phyloP scores from a whole-genome alignment of 2,113 vertebrate genomes.

The Chunga burmeisteri region DNA sequence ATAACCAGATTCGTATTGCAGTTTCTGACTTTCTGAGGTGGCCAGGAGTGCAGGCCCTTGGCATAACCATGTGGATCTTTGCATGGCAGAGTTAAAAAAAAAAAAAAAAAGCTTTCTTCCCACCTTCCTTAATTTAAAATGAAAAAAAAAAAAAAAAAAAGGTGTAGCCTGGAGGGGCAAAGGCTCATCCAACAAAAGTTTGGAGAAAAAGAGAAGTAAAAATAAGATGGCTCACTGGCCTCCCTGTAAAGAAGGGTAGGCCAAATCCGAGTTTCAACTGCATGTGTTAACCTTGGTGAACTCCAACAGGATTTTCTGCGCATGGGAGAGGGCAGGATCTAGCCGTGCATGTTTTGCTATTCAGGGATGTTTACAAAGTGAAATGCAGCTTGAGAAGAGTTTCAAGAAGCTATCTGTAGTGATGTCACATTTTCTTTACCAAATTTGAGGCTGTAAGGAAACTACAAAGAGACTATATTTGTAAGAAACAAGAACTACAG shows the following conservation, averaged over 20 bases:
- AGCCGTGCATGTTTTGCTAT: neutral
- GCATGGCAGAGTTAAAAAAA: neutral
- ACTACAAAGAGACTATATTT: neutral
- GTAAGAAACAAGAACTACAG: neutral
- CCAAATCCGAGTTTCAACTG: neutral
- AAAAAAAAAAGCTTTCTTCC: neutral
- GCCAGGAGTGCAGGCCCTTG: neutral
- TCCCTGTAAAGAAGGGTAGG: neutral
- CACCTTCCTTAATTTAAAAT: neutral
- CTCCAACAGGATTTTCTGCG: neutral
- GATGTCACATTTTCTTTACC: neutral
- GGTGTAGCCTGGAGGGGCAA: accelerated
- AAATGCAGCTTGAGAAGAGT: neutral
- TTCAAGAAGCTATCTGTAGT: neutral
- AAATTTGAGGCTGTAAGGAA: neutral
- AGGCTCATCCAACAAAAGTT: neutral
- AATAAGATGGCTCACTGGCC: neutral
- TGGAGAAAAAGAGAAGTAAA: neutral
- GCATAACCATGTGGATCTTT: neutral
- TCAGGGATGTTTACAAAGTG: neutral
- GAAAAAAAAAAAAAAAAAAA: neutral
- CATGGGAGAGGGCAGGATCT: neutral
- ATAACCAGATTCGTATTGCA: neutral
- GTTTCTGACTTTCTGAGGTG: neutral
- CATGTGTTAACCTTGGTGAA: neutral